Evolutionary conservation across 1,140 invertebrate species (phyloP).

Genomic region (Coenobita brevimanus): DNA sequence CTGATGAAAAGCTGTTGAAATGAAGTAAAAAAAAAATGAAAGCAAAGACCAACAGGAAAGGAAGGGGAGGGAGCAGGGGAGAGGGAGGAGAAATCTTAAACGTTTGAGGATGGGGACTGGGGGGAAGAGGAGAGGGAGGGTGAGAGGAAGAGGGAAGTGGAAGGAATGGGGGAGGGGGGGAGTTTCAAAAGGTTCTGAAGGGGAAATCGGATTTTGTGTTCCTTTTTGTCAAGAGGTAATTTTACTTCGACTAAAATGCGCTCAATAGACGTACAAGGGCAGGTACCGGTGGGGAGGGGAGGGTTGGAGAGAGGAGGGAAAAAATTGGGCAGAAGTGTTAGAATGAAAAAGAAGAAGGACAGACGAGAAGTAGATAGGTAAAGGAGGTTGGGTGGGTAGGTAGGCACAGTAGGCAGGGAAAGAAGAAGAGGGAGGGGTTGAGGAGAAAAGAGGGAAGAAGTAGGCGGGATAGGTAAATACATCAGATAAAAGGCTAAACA

Average conservation of each 20-base stretch:
- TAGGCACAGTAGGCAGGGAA: background rate
- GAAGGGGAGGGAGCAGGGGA: too few relatives aligned
- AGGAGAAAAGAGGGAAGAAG: background rate
- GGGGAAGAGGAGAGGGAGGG: background rate
- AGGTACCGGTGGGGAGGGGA: too few relatives aligned
- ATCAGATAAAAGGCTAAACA: too few relatives aligned
- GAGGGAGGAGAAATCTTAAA: background rate
- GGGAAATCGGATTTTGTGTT: too few relatives aligned
- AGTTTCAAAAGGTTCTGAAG: too few relatives aligned
- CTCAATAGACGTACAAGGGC: too few relatives aligned
- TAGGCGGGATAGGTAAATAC: too few relatives aligned
- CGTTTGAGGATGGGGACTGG: background rate
- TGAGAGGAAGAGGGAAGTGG: background rate
- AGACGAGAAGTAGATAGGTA: background rate
- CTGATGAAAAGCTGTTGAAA: background rate
- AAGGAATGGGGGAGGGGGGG: background rate
- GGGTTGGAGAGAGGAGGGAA: too few relatives aligned
- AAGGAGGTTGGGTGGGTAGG: background rate
- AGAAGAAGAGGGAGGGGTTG: background rate
- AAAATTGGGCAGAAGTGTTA: background rate
- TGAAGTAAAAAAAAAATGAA: background rate
- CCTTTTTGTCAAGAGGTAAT: too few relatives aligned
- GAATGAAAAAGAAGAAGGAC: too few relatives aligned
- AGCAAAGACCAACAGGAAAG: background rate
- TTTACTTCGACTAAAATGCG: too few relatives aligned